These are phyloP conservation scores for Athalia rosae DNA, from an alignment of 2,888 invertebrate genomes.

Conservation along the genomic window DNA sequence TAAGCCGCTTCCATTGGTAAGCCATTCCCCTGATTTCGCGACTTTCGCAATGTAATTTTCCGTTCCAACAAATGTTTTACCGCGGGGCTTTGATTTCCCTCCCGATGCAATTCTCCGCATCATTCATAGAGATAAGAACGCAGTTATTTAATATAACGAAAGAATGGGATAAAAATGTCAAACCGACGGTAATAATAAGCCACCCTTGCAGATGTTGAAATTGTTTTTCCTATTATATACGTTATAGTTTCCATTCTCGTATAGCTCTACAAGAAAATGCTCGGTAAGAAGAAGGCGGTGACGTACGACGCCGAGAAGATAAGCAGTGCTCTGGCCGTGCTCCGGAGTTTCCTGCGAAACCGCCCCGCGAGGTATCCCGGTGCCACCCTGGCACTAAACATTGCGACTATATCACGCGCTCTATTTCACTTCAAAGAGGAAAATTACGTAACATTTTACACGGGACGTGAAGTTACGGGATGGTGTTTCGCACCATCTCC, in stretches of 20 bases:
- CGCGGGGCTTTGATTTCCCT: no score
- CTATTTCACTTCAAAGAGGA: conserved; percentile 31
- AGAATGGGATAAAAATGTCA: conserved; percentile 25
- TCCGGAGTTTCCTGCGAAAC: conserved; percentile 20
- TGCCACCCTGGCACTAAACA: conserved; percentile 10
- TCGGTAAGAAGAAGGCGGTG: conserved; percentile 37
- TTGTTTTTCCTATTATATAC: conserved; percentile 26
- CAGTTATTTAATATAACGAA: no score
- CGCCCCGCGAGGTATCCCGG: conserved; percentile 12
- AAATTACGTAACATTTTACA: conserved; percentile 37
- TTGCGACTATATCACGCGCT: conserved; percentile 23
- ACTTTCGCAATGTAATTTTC: no score
- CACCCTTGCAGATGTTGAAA: conserved; percentile 8
- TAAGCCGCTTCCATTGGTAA: conserved; percentile 6
- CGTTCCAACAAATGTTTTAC: no score
- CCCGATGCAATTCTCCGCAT: no score
- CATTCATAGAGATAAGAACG: no score
- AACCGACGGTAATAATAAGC: conserved; percentile 3
- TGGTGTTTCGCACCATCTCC: neutral
- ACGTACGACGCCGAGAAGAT: conserved; percentile 37
- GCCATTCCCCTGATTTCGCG: conserved; percentile 8
- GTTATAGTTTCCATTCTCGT: conserved; percentile 29
- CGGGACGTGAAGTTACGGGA: neutral
- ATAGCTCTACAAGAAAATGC: conserved; percentile 18
- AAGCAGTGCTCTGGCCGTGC: conserved; percentile 33